Base-by-base conservation (phyloP, 2,113 vertebrate species). In the Tinamus guttatus region DNA sequence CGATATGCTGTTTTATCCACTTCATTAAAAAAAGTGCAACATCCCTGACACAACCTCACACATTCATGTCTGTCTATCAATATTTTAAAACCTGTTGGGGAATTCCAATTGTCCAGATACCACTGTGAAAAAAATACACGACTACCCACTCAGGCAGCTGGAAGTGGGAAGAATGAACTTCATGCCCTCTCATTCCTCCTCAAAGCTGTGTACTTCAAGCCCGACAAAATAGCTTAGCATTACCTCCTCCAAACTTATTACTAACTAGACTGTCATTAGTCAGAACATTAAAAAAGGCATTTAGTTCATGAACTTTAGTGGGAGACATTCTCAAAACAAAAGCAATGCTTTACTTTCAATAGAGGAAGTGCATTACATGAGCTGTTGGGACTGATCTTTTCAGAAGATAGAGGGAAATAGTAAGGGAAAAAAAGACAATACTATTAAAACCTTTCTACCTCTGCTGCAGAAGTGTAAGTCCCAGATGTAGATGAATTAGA, bases 251-350 rank as follows among this genome's bases (percentile, higher is more conserved):
- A 69, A 69, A 86, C 65, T 90, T 70, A 76, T 93, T 92, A 95
- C 52, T 36, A 87, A 74, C 63, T 69, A 94, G 93, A 94, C 70
- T 92, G 62, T 62, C 74, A 88, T 84, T 95, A 94, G 94, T 64
- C 62, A 92, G 52, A 91, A 59, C 54, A 79, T 60, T 81, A 34
- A 81, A 34, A 90, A 90, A 93, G 52, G 58, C n/a, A 93, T 34
- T 64, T 88, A 84, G 92, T 82, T 96, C 77, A 90, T 73, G 47
- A 94, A 71, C 76, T 89, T 90, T 76, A 78, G 82, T 84, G 64
- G 64, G 64, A 96, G 58, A 73, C 56, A 81, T 75, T 95, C 88
- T 90, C 92, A 96, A 96, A 96, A 93, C 80, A 97, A 90, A 95
- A 96, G 88, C 41, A 34, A 71, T 81, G 19, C 47, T 89, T 93